phyloP scores from a whole-genome alignment of 2,797 vertebrate species.

The Chelmon rostratus region DNA sequence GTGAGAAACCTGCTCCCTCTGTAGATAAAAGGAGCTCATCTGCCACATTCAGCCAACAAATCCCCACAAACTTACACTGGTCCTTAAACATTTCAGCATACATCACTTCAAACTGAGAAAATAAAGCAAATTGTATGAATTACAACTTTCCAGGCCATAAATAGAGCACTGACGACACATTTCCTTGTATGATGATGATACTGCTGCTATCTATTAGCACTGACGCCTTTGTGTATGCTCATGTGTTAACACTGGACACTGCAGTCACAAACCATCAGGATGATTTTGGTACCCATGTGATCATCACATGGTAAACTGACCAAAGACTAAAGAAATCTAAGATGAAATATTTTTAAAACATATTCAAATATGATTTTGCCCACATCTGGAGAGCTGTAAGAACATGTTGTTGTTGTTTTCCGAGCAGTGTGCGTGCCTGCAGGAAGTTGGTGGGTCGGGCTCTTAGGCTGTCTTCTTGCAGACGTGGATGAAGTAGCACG shows the following conservation, averaged over 20 bases:
- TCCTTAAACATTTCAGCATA: neutral
- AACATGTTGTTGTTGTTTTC: constrained; percentile 2
- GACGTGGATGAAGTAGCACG: constrained; percentile 98
- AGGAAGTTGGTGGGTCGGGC: neutral
- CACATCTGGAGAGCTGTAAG: constrained; percentile 5
- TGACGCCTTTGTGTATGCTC: neutral
- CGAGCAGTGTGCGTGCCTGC: neutral
- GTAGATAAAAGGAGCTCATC: too few species aligned
- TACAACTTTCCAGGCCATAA: neutral
- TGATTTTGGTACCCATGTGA: neutral
- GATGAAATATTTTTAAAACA: constrained; percentile 11
- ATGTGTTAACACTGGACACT: neutral
- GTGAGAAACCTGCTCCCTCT: too few species aligned
- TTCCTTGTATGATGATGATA: neutral
- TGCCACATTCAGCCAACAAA: too few species aligned
- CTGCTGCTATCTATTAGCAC: neutral
- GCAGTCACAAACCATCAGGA: neutral
- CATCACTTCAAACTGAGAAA: neutral
- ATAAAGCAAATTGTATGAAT: neutral
- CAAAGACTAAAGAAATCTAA: neutral
- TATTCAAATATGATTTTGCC: constrained; percentile 14
- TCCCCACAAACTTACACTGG: neutral
- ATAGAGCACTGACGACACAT: neutral
- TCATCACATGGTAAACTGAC: neutral
- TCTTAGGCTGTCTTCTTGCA: constrained; percentile 89